Evolutionary conservation across 64 coral and sea anemone species (phyloP), one percentile per base, ranked within the genome.

Genomic region (Exaiptasia diaphana): DNA sequence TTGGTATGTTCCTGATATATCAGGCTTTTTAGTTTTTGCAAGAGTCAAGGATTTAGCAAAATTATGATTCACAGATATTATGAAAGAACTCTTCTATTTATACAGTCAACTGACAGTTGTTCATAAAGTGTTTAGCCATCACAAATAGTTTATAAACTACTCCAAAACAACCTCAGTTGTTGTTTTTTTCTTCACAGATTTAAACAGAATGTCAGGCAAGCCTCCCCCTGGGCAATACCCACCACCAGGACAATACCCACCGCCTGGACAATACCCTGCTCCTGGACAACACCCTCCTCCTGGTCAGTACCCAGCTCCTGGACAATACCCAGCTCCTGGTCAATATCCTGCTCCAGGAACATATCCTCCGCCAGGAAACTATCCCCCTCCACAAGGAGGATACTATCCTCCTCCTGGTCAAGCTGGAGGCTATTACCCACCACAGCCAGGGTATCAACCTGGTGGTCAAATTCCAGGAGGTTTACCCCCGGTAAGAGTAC

Each of bases 351-450:
- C 27, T 0, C 58, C 58, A 30, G 58, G 55, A 23, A 22, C 24
- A 23, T 21, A 60, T n/a, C 65, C 65, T 21, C 24, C 65, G 0
- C 55, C 18, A 2, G 55, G 26, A 12, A 11, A 50, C 11, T 50
- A 50, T 50, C 46, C 46, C 20, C 10, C 20, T 65, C 69, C 69
- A 9, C 69, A 18, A 15, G 36, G 36, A 26, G 69, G 69, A 73
- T 13, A 46, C 25, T 73, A 73, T 40, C 69, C 69, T 46, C 38
- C 41, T 0, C 69, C 69, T 73, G 69, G 69, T 30, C 69, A 73
- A 37, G 36, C 69, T 42, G 69, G 69, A 12, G 69, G 69, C 20
- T 73, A 73, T 37, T 73, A 73, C 69, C 69, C 38, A 73, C 40
- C 69, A 48, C 14, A 33, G 29, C 38, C 38, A 24, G 69, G 69